A percentile compares a stretch with the other conserved stretches of the same genome.
Evolutionary conservation across 2,888 invertebrate species (phyloP).

Genomic region (Phaonia tiefii): DNA sequence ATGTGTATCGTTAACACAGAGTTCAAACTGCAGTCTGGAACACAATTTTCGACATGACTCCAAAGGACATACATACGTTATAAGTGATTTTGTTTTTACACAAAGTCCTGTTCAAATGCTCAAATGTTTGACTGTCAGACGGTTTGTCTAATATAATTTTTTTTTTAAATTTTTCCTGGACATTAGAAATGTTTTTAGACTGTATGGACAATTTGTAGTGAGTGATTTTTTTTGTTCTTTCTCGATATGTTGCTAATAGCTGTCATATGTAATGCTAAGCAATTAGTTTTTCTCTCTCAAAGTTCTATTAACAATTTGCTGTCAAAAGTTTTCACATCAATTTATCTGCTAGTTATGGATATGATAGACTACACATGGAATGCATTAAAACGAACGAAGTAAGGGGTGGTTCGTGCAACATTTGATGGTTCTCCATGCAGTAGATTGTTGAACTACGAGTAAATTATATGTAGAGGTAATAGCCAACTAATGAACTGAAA

Average conservation of each 20-base stretch:
- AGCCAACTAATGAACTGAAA: too few species aligned
- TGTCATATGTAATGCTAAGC: conserved; percentile 64
- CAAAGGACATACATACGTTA: background rate
- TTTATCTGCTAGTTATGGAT: background rate
- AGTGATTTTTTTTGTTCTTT: background rate
- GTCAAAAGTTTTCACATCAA: conserved; percentile 29
- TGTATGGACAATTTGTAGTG: conserved; percentile 56
- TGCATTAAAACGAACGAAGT: too few species aligned
- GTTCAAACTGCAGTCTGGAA: background rate
- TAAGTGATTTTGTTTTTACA: background rate
- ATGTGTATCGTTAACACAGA: conserved; percentile 36
- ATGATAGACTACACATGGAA: conserved; percentile 1
- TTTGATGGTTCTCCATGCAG: too few species aligned
- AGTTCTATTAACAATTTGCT: conserved; percentile 28
- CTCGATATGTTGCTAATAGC: conserved; percentile 60
- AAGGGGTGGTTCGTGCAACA: too few species aligned
- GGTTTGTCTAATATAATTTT: background rate
- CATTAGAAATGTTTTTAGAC: conserved; percentile 46
- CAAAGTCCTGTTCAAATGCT: background rate
- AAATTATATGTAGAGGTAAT: too few species aligned
- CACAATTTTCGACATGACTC: background rate
- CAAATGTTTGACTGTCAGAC: too few species aligned
- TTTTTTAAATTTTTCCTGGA: conserved; percentile 45
- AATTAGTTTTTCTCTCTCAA: conserved; percentile 49
- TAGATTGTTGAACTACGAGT: too few species aligned